These are phyloP conservation scores for Drosophila mayri DNA, from an alignment of 1,140 invertebrate species.

Conservation along the genomic window DNA sequence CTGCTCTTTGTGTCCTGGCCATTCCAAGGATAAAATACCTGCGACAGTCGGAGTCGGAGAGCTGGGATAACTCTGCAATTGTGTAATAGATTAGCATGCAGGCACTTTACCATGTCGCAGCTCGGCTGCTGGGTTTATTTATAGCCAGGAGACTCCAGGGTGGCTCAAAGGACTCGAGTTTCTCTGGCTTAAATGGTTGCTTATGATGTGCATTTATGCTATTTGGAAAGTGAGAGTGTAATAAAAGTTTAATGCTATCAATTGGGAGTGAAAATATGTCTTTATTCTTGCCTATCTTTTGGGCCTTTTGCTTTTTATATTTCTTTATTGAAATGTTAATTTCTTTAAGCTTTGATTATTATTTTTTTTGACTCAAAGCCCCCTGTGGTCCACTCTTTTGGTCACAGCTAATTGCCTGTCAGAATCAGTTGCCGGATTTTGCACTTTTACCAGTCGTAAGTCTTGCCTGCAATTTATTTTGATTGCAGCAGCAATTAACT, in stretches of 20 bases:
- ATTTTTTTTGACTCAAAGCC: too few relatives aligned
- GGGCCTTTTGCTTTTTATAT: neutral
- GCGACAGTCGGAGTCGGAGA: conserved; percentile 12
- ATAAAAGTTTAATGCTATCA: conserved; percentile 9
- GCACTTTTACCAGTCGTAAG: neutral
- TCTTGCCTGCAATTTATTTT: conserved; percentile 25
- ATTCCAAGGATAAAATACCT: conserved; percentile 34
- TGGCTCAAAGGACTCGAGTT: conserved; percentile 2
- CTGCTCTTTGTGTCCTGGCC: conserved; percentile 1
- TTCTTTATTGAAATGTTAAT: neutral
- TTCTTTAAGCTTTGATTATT: neutral
- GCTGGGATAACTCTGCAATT: conserved; percentile 25
- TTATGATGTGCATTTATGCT: conserved; percentile 4
- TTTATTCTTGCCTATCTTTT: neutral
- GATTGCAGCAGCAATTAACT: conserved; percentile 49
- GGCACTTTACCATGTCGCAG: conserved; percentile 23
- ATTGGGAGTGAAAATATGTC: neutral
- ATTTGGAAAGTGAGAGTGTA: neutral
- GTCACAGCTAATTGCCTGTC: conserved; percentile 20
- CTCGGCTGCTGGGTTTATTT: conserved; percentile 15
- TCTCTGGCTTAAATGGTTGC: neutral
- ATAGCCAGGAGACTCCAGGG: neutral
- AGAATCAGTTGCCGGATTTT: conserved; percentile 6
- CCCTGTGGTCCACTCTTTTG: neutral
- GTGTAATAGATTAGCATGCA: conserved; percentile 44